Percentiles rank a stretch among this genome's conserved stretches.
Conservation (phyloP, 2,113 vertebrate genomes). For the human region DNA sequence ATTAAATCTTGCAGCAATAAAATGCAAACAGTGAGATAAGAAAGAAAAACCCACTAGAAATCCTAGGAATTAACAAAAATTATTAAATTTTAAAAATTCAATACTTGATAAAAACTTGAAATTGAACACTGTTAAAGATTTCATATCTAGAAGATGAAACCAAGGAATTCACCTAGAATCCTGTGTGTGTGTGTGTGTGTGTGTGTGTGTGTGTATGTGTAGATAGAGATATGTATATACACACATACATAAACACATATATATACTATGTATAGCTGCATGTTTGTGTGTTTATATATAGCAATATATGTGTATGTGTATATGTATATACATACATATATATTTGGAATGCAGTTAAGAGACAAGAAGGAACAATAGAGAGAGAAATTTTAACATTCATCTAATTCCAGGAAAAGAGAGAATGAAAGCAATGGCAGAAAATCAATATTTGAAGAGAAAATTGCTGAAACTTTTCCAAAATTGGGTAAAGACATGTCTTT, state of each 20-base stretch:
- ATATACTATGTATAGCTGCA: background rate
- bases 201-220: background rate
- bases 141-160: slow-evolving; percentile 1
- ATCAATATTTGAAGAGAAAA: slow-evolving; percentile 42
- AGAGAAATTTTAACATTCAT: background rate
- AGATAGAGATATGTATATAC: background rate
- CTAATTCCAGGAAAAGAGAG: slow-evolving; percentile 11
- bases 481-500: slow-evolving; percentile 8
- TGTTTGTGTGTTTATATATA: background rate
- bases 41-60: background rate
- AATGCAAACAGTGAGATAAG: background rate
- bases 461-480: slow-evolving; percentile 16
- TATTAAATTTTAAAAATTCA: slow-evolving; percentile 10
- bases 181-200: background rate
- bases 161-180: background rate
- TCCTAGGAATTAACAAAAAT: background rate
- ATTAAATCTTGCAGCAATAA: slow-evolving; percentile 22
- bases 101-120: slow-evolving; percentile 4
- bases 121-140: background rate
- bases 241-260: background rate
- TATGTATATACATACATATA: background rate
- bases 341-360: background rate
- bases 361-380: background rate
- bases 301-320: background rate
- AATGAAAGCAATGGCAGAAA: slow-evolving; percentile 16